Conservation (phyloP, 2,888 invertebrate genomes). For the Noctua fimbriata region DNA sequence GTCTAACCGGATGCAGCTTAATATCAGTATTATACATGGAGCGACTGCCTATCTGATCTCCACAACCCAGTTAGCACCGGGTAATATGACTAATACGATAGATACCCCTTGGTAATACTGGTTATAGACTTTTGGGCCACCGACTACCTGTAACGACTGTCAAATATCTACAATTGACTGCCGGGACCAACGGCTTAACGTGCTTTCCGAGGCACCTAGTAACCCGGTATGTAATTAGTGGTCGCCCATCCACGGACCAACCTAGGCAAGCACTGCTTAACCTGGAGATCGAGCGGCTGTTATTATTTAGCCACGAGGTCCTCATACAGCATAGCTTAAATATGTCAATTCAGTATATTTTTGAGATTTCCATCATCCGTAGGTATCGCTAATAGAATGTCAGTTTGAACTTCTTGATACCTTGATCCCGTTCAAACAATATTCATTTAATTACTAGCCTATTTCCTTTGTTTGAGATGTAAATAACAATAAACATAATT, state of each 20-base stretch:
- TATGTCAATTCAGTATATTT: not conserved
- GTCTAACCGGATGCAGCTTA: not conserved
- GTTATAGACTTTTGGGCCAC: too few species aligned
- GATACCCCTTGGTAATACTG: too few species aligned
- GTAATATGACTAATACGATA: too few species aligned
- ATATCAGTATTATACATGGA: too few species aligned
- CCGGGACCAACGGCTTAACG: not conserved
- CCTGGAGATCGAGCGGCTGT: not conserved
- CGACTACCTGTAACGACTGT: too few species aligned
- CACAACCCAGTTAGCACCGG: too few species aligned
- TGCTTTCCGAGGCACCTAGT: not conserved
- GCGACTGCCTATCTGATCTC: too few species aligned
- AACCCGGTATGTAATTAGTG: too few species aligned
- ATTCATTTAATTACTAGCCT: not conserved
- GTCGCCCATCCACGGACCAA: not conserved
- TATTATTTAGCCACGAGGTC: too few species aligned
- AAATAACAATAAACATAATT: conserved; percentile 4
- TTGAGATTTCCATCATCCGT: not conserved
- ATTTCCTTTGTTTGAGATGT: conserved; percentile 8
- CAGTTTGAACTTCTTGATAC: not conserved
- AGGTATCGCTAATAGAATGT: not conserved
- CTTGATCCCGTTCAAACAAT: not conserved
- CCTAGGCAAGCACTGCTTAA: not conserved
- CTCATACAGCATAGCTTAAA: not conserved
- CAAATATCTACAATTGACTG: too few species aligned